A percentile compares a stretch with the other conserved stretches of the same genome.
Conservation (phyloP, 2,113 vertebrate species). For the Gobiocypris rarus region DNA sequence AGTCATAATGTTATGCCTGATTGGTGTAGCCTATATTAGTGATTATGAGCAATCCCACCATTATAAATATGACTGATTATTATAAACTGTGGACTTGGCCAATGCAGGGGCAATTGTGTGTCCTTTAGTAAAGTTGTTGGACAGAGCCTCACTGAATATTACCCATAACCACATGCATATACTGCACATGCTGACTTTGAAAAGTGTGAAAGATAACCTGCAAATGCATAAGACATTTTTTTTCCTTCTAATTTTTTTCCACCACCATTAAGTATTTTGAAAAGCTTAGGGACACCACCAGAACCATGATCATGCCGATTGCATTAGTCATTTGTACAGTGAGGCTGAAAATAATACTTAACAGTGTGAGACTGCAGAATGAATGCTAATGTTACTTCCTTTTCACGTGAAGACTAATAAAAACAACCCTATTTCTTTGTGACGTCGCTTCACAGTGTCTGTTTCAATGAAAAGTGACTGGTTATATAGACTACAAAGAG, state of each 20-base stretch:
- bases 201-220: not conserved
- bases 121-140: not conserved
- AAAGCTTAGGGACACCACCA: constrained; percentile 6
- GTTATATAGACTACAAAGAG: not conserved
- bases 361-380: constrained; percentile 17
- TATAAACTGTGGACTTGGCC: not conserved
- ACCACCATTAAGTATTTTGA: constrained; percentile 10
- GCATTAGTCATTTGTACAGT: constrained; percentile 16
- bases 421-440: not conserved
- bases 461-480: not conserved
- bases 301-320: not conserved
- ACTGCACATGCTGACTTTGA: not conserved
- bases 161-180: not conserved
- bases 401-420: constrained; percentile 1
- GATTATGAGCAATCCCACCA: not conserved
- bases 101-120: not conserved
- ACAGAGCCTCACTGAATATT: not conserved
- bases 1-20: too few species aligned
- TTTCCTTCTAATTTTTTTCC: not conserved
- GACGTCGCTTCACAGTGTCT: not conserved
- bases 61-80: not conserved
- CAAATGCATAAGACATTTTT: not conserved
- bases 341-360: not conserved
- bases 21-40: not conserved
- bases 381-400: constrained; percentile 4